A percentile compares a stretch with the other conserved stretches of the same genome.
These are phyloP conservation scores for Paraplagusia blochii DNA, from an alignment of 2,113 vertebrate species.

Conservation along the genomic window DNA sequence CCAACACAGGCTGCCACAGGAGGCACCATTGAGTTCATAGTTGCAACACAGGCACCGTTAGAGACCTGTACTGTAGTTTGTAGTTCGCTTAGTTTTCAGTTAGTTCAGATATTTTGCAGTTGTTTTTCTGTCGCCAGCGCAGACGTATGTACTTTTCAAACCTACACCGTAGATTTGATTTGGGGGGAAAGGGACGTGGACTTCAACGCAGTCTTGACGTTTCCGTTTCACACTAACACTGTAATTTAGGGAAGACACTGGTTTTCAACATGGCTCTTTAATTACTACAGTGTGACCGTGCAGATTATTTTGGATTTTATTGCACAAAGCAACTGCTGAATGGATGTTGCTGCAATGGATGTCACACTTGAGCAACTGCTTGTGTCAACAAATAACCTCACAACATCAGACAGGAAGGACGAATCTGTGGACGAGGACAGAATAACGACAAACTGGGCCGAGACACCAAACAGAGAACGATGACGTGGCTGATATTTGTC, in stretches of 20 bases:
- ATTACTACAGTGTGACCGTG: neutral
- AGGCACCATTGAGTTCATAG: too few species aligned
- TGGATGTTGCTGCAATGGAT: constrained; percentile 7
- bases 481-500: neutral
- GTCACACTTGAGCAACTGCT: constrained; percentile 17
- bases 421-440: constrained; percentile 40
- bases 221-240: neutral
- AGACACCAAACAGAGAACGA: neutral
- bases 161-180: too few species aligned
- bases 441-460: constrained; percentile 30
- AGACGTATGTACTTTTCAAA: too few species aligned
- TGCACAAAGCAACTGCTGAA: constrained; percentile 26
- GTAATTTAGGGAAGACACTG: neutral
- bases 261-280: constrained; percentile 5
- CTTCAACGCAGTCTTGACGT: neutral
- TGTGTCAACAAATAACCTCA: constrained; percentile 34
- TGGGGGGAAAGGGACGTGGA: too few species aligned
- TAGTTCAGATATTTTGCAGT: too few species aligned
- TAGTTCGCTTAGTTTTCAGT: too few species aligned
- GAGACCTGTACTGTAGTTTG: too few species aligned
- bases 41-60: too few species aligned
- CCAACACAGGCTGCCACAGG: too few species aligned
- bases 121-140: too few species aligned
- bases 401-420: constrained; percentile 12
- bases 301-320: constrained; percentile 4